These are phyloP conservation scores for fruit fly (Drosophila melanogaster) DNA, from an alignment of 1,140 invertebrate species.

Conservation along the genomic window Release_6_plus_ISO1_MT NT_037436.4:2729501-2730000, in stretches of 20 bases:
- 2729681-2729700: not conserved
- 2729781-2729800: not conserved
- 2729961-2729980: slow-evolving; percentile 78
- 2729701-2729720: not conserved
- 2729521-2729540: too few species aligned
- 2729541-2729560: too few species aligned
- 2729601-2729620: not conserved
- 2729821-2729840: not conserved
- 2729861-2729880: slow-evolving; percentile 66
- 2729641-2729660: not conserved
- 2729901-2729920: slow-evolving; percentile 11
- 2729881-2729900: slow-evolving; percentile 27
- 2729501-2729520: too few species aligned
- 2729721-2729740: slow-evolving; percentile 16
- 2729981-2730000: slow-evolving; percentile 30
- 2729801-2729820: slow-evolving; percentile 13
- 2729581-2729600: not conserved
- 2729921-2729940: slow-evolving; percentile 38
- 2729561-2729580: too few species aligned
- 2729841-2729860: slow-evolving; percentile 1
- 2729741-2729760: slow-evolving; percentile 4
- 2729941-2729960: slow-evolving; percentile 77
- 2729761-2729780: slow-evolving; percentile 34
- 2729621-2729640: not conserved
- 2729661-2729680: not conserved